These are phyloP conservation scores for Nilaparvata lugens DNA, from an alignment of 1,140 invertebrate genomes.

Conservation along the genomic window DNA sequence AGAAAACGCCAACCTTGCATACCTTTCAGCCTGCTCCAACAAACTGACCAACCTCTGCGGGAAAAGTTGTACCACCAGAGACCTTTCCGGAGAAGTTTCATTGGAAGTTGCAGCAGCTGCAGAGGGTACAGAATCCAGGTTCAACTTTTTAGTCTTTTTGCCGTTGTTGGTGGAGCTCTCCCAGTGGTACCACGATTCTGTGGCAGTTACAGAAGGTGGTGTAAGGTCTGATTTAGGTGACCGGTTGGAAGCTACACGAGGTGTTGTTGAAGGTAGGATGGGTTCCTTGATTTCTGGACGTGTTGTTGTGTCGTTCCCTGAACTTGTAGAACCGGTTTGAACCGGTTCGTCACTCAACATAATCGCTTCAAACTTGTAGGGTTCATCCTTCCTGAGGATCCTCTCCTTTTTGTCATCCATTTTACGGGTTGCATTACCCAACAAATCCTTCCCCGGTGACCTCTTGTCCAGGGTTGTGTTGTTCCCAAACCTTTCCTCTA, in stretches of 20 bases:
- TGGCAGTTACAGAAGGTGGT: constrained; percentile 23
- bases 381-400: constrained; percentile 4
- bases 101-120: background rate
- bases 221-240: constrained; percentile 15
- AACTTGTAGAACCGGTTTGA: background rate
- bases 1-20: constrained; percentile 41
- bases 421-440: background rate
- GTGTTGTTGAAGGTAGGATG: constrained; percentile 7
- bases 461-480: constrained; percentile 6
- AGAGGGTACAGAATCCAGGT: constrained; percentile 1
- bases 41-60: constrained; percentile 64
- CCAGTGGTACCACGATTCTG: constrained; percentile 25
- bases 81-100: constrained; percentile 3
- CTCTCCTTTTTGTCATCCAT: constrained; percentile 1
- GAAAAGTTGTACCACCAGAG: constrained; percentile 61
- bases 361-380: background rate
- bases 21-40: constrained; percentile 67
- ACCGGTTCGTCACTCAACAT: constrained; percentile 7
- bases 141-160: constrained; percentile 13
- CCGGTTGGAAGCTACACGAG: constrained; percentile 1
- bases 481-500: background rate
- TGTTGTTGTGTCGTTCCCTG: constrained; percentile 12
- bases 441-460: background rate
- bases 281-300: constrained; percentile 21
- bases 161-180: constrained; percentile 1